Evolutionary conservation across 30 jellyfish, hydroid and myxozoan species (phyloP).

Genomic region (Aurelia aurita complex sp. Pacific): DNA sequence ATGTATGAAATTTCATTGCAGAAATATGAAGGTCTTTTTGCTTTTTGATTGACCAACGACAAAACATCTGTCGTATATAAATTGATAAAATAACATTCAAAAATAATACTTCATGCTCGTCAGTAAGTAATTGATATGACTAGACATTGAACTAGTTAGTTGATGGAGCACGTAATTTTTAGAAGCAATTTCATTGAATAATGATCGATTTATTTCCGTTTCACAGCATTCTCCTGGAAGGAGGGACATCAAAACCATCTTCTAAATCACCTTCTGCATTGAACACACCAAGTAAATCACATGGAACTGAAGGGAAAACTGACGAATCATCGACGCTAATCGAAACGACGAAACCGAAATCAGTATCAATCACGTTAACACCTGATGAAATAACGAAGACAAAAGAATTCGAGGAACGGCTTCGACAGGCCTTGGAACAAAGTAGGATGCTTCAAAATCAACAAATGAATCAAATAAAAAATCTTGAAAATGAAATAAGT

Average conservation of each 20-base stretch:
- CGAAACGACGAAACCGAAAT: conserved; percentile 16
- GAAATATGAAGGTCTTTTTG: no score
- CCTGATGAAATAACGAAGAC: conserved; percentile 92
- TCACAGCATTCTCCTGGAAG: conserved; percentile 69
- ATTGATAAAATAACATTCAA: background rate
- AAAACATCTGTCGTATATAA: no score
- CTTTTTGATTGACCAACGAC: no score
- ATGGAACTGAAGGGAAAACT: background rate
- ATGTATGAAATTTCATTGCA: no score
- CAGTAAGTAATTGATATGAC: no score
- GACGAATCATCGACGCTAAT: background rate
- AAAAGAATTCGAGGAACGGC: conserved; percentile 84
- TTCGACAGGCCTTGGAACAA: conserved; percentile 91
- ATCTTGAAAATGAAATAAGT: conserved; percentile 57
- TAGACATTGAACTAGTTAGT: no score
- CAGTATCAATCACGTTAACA: conserved; percentile 64
- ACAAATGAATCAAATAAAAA: conserved; percentile 79
- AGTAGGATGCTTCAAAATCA: conserved; percentile 77
- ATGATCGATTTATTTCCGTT: background rate
- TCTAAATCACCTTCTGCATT: background rate
- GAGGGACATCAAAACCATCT: conserved; percentile 34
- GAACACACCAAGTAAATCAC: background rate
- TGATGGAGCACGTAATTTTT: background rate
- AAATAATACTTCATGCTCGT: background rate
- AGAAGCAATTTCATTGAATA: background rate